These are phyloP conservation scores for Coracopsis vasa DNA, from an alignment of 2,113 vertebrate genomes.

Conservation along the genomic window DNA sequence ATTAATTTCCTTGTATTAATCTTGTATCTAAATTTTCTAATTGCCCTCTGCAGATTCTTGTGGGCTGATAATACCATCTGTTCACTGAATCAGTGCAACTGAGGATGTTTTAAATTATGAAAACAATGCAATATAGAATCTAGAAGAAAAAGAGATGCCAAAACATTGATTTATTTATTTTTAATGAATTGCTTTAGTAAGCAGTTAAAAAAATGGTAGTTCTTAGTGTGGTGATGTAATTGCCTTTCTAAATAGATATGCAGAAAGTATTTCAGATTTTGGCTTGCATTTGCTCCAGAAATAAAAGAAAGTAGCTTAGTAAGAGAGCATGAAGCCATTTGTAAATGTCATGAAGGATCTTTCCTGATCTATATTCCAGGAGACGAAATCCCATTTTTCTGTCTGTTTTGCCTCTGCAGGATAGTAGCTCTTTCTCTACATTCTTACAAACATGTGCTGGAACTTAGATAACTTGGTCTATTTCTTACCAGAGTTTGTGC, in stretches of 20 bases:
- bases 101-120: conserved; percentile 51
- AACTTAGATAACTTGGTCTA: neutral
- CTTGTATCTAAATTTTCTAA: conserved; percentile 37
- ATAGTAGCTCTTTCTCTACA: neutral
- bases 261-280: neutral
- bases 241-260: neutral
- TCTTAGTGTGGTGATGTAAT: neutral
- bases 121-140: conserved; percentile 32
- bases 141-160: neutral
- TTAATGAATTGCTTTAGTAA: conserved; percentile 41
- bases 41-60: conserved; percentile 40
- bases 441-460: neutral
- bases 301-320: neutral
- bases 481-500: neutral
- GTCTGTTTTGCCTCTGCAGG: neutral
- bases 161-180: conserved; percentile 44
- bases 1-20: conserved; percentile 58
- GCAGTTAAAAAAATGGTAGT: neutral
- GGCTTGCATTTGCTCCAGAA: neutral
- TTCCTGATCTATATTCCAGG: neutral
- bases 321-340: neutral
- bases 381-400: neutral
- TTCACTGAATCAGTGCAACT: conserved; percentile 36
- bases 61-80: conserved; percentile 60
- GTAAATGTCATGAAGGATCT: neutral